These are phyloP conservation scores for Phylloscopus trochiloides DNA, from an alignment of 2,113 vertebrate genomes.

Conservation along the genomic window DNA sequence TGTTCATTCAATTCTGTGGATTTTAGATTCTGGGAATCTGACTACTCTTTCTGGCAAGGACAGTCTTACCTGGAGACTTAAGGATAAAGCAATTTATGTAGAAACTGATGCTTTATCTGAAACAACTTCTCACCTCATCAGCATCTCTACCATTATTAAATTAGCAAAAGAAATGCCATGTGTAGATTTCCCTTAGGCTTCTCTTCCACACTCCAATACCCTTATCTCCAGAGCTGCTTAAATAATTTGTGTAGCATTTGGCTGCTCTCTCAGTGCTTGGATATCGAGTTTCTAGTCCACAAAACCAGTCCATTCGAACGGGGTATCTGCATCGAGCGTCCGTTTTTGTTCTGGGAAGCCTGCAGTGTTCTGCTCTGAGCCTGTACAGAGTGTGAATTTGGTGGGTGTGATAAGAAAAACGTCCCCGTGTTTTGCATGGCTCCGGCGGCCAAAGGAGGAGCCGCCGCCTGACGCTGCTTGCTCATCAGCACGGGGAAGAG, in stretches of 20 bases:
- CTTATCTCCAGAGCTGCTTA: not conserved
- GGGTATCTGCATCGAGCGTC: not conserved
- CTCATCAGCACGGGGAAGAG: not conserved
- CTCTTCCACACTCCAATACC: not conserved
- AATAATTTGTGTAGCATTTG: not conserved
- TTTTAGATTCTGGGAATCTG: not conserved
- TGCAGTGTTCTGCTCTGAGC: not conserved
- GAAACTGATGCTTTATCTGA: not conserved
- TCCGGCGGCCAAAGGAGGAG: not conserved
- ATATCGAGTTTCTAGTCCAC: not conserved
- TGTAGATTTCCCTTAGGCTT: not conserved
- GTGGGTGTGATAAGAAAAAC: conserved; percentile 19
- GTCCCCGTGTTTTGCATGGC: not conserved
- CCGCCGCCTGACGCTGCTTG: not conserved
- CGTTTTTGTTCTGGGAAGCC: not conserved
- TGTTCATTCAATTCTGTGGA: not conserved
- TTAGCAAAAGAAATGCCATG: not conserved
- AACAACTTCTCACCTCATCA: not conserved
- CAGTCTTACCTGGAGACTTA: not conserved
- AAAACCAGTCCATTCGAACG: not conserved
- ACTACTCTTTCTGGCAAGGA: not conserved
- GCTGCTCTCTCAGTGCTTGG: not conserved
- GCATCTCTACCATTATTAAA: not conserved
- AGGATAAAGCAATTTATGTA: not conserved
- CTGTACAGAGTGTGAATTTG: not conserved